phyloP scores from a whole-genome alignment of 2,797 vertebrate genomes.

The Gorsachius magnificus region DNA sequence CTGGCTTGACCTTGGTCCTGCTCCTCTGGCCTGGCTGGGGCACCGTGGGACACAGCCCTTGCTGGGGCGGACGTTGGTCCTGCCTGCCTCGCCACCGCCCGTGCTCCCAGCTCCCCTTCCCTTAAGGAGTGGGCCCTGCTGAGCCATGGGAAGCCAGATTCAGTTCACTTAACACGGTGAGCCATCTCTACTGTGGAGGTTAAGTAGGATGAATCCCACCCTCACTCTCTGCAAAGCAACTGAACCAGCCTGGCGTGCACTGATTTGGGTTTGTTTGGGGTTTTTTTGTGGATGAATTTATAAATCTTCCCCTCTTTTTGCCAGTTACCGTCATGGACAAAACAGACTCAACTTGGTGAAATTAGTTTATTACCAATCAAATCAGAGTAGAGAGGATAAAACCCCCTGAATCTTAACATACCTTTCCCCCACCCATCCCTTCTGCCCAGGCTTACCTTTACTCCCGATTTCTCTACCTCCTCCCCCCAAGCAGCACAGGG shows the following conservation, averaged over 20 bases:
- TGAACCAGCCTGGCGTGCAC: background rate
- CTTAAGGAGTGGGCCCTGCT: fast-evolving
- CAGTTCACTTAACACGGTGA: background rate
- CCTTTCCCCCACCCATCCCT: no score
- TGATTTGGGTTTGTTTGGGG: background rate
- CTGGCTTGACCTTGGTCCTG: background rate
- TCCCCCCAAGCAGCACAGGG: no score
- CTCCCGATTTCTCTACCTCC: no score
- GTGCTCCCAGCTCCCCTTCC: background rate
- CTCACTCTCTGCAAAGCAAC: background rate
- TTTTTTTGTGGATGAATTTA: background rate
- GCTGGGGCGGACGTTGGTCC: background rate
- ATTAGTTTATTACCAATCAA: no score
- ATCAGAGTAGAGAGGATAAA: no score
- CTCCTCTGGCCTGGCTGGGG: fast-evolving
- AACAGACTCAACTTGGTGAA: no score
- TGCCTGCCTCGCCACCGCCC: background rate
- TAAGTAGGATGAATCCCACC: background rate
- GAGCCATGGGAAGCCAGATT: background rate
- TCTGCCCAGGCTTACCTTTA: no score
- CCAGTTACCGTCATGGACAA: no score
- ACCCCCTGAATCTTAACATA: no score
- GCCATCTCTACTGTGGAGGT: background rate
- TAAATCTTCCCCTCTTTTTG: background rate
- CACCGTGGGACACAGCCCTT: no score